Percentiles rank a stretch among this genome's conserved stretches.
Evolutionary conservation across 2,888 invertebrate species (phyloP).

Genomic region (Spisula solida): DNA sequence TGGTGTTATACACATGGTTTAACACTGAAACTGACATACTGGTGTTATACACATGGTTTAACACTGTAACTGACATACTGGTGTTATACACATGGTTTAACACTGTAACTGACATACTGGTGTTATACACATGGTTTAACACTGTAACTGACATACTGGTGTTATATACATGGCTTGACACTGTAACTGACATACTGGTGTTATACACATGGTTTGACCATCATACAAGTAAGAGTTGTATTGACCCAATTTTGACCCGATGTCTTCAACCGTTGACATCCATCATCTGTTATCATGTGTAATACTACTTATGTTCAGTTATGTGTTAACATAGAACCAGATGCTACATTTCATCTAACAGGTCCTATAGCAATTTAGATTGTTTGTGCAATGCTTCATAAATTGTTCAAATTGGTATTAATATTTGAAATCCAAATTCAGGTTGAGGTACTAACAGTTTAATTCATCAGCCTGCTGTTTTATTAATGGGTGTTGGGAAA

Average conservation of each 20-base stretch:
- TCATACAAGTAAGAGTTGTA: neutral
- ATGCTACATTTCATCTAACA: neutral
- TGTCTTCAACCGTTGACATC: neutral
- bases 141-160: too few relatives aligned
- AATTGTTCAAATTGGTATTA: neutral
- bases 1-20: too few relatives aligned
- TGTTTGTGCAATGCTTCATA: neutral
- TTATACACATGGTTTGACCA: neutral
- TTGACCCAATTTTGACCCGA: neutral
- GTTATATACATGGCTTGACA: too few relatives aligned
- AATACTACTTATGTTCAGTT: neutral
- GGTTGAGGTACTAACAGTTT: constrained; percentile 1
- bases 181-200: too few relatives aligned
- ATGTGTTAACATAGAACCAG: neutral
- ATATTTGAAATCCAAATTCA: neutral
- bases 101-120: too few relatives aligned
- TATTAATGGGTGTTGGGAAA: neutral
- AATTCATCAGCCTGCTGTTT: neutral
- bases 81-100: too few relatives aligned
- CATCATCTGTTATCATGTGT: neutral
- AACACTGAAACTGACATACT: too few relatives aligned
- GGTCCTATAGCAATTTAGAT: neutral
- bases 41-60: too few relatives aligned
- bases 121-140: too few relatives aligned
- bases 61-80: too few relatives aligned